These are phyloP conservation scores for Lepidurus couesii DNA, from an alignment of 1,140 invertebrate genomes.

Conservation along the genomic window DNA sequence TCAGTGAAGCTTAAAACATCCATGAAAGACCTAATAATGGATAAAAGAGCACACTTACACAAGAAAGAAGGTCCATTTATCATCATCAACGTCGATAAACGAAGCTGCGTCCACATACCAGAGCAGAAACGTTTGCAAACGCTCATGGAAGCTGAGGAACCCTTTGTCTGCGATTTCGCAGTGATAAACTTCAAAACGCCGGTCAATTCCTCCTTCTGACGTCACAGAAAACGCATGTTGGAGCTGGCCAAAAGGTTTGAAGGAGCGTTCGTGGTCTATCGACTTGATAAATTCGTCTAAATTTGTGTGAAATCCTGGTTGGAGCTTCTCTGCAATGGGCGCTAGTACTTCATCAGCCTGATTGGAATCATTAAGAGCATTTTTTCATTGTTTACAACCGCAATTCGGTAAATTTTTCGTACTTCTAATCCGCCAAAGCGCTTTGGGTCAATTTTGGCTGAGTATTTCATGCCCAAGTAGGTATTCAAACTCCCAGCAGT, in stretches of 20 bases:
- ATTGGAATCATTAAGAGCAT: constrained; percentile 29
- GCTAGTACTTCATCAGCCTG: constrained; percentile 76
- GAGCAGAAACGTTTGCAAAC: constrained; percentile 83
- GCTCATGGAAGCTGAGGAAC: constrained; percentile 72
- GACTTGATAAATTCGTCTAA: constrained; percentile 61
- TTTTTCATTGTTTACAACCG: too few relatives aligned
- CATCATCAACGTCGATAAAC: constrained; percentile 88
- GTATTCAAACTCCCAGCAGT: constrained; percentile 70
- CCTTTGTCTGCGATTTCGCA: constrained; percentile 60
- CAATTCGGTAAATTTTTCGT: not conserved
- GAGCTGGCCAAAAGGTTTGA: constrained; percentile 64
- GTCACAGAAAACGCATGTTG: constrained; percentile 52
- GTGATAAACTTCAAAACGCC: constrained; percentile 70
- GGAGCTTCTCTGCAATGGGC: constrained; percentile 54
- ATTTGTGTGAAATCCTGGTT: constrained; percentile 57
- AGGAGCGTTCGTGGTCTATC: constrained; percentile 62
- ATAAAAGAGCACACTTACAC: constrained; percentile 57
- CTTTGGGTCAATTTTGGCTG: constrained; percentile 54
- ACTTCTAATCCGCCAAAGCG: constrained; percentile 42
- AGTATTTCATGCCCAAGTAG: constrained; percentile 61
- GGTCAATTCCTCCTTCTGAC: constrained; percentile 42
- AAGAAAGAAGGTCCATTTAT: constrained; percentile 85
- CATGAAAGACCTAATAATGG: not conserved
- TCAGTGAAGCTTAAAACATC: not conserved
- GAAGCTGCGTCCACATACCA: constrained; percentile 93